Percentiles rank a stretch among this genome's conserved stretches.
phyloP scores from a whole-genome alignment of 2,113 vertebrate genomes.

The Microcebus tavaratra region DNA sequence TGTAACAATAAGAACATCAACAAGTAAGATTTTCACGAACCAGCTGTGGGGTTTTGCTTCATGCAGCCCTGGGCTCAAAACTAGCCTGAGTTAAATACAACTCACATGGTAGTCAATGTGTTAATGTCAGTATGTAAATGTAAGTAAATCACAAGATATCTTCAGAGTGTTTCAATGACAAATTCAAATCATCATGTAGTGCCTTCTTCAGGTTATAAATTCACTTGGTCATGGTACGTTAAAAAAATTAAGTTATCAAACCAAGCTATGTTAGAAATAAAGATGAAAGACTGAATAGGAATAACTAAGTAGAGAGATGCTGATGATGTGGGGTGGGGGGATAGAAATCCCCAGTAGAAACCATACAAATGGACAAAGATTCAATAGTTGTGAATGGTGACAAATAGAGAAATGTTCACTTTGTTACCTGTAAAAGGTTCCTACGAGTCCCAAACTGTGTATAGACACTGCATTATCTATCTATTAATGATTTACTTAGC shows the following conservation, averaged over 20 bases:
- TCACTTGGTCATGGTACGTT: not conserved
- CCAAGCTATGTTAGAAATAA: not conserved
- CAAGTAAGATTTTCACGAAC: too few species aligned
- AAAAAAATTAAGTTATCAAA: slow-evolving; percentile 4
- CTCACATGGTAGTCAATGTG: too few species aligned
- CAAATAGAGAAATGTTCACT: not conserved
- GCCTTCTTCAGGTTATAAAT: not conserved
- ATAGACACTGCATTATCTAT: not conserved
- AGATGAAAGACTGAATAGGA: not conserved
- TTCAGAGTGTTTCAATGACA: not conserved
- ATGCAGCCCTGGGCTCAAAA: too few species aligned
- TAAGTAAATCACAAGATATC: slow-evolving; percentile 13
- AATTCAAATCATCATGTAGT: not conserved
- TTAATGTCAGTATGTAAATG: not conserved
- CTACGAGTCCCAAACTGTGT: not conserved
- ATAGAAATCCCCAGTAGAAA: not conserved
- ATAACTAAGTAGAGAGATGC: not conserved
- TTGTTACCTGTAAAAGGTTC: not conserved
- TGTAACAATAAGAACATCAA: too few species aligned
- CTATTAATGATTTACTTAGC: not conserved
- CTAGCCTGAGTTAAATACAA: too few species aligned
- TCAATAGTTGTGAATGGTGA: not conserved
- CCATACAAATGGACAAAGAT: not conserved
- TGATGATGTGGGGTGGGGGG: too few species aligned
- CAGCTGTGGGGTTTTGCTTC: too few species aligned